Percentiles rank a stretch among this genome's conserved stretches.
These are phyloP conservation scores for Sphenopsis melanotis DNA, from an alignment of 2,797 vertebrate genomes.

Conservation along the genomic window DNA sequence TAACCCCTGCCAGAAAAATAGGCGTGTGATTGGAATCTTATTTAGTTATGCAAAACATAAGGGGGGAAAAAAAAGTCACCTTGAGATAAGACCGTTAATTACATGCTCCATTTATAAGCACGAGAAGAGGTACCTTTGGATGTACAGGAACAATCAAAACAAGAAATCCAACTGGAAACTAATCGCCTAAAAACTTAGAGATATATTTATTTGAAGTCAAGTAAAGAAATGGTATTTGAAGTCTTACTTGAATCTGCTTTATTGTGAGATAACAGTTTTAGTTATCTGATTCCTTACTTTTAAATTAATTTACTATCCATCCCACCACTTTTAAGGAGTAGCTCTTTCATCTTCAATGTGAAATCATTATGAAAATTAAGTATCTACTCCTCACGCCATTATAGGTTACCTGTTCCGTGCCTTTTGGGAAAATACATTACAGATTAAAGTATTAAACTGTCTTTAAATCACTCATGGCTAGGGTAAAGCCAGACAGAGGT, in stretches of 20 bases:
- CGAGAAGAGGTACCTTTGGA: background rate
- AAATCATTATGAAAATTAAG: slow-evolving; percentile 17
- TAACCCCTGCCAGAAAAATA: background rate
- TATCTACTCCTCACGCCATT: background rate
- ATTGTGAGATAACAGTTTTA: background rate
- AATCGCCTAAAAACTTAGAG: background rate
- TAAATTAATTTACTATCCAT: background rate
- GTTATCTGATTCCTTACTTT: background rate
- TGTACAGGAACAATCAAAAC: background rate
- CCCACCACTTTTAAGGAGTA: background rate
- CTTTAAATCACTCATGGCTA: background rate
- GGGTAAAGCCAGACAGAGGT: slow-evolving; percentile 4
- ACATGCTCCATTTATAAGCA: background rate
- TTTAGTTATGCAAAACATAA: background rate
- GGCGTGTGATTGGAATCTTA: accelerated
- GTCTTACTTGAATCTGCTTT: background rate
- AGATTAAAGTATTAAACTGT: slow-evolving; percentile 43
- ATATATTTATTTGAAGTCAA: background rate
- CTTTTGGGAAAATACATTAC: background rate
- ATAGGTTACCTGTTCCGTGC: background rate
- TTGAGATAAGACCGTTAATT: background rate
- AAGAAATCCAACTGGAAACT: background rate
- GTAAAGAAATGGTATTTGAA: background rate
- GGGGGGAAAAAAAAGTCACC: background rate
- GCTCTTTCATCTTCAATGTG: background rate